Base-by-base conservation (phyloP, 2,113 vertebrate species). In the Anas platyrhynchos region DNA sequence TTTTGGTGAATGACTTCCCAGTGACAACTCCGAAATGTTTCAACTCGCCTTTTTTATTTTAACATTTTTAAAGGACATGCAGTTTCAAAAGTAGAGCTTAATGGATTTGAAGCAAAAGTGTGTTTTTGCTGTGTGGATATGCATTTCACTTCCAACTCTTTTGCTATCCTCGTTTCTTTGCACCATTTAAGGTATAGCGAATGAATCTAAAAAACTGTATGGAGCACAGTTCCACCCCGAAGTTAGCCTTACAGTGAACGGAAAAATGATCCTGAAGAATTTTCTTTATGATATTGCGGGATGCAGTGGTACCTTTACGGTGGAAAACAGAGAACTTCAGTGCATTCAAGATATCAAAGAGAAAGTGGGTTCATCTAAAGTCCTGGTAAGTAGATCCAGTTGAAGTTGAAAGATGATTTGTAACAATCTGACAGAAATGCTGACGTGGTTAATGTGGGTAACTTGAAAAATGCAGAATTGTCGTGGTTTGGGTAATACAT, bases 171-270 rank as follows among this genome's bases (percentile, higher is more conserved):
- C 11, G 1, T 83, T 88, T 84, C 91, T 43, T 95, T 93, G 89
- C 82, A 17, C 87, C 29, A 50, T 15, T 48, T 36, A 95, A 99
- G 99, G 98, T 62, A 99, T 99, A 88, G 99, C 99, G 71, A 99
- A 99, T 6, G 99, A 99, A 89, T 99, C 99, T 58, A 99, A 99
- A 96, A 99, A 99, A 48, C 98, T 99, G 34, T 99, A 99, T 3
- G 99, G 99, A 62, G 99, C 98, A 5, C 99, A 99, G 95, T 99
- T 99, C 97, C 99, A 99, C 89, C 99, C 99, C 4, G 99, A 99
- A 96, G 99, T 99, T 14, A 99, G 99, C 97, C 98, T 99, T 46
- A 99, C 99, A 0, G 99, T 99, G 97, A 98, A 99, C 27, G 99
- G 99, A 41, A 99, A 98, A 94, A 98, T 98, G 87, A 99, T 99